Percentiles rank a stretch among this genome's conserved stretches.
phyloP scores from a whole-genome alignment of 2,888 invertebrate species.

The Desoria tigrina region DNA sequence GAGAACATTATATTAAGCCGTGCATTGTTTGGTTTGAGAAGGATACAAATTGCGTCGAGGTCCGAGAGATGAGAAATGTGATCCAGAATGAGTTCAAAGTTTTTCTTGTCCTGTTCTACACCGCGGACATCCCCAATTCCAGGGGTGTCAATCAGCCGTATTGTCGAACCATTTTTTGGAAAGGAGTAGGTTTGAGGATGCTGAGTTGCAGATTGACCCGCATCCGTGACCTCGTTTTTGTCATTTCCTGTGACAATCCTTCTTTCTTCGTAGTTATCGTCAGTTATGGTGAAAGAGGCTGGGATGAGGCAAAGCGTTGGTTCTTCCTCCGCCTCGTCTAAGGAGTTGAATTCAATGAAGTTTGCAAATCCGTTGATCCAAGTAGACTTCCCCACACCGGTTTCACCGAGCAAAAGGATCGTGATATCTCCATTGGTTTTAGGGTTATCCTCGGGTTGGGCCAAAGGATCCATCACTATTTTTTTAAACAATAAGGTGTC shows the following conservation, averaged over 20 bases:
- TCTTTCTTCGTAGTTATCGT: slow-evolving; percentile 23
- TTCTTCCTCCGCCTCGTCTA: slow-evolving; percentile 26
- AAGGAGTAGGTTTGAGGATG: slow-evolving; percentile 25
- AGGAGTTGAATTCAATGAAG: slow-evolving; percentile 23
- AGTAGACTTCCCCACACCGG: slow-evolving; percentile 48
- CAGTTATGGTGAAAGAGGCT: slow-evolving; percentile 25
- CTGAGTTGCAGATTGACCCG: slow-evolving; percentile 29
- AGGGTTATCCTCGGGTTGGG: no score
- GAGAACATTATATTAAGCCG: no score
- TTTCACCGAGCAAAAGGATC: slow-evolving; percentile 45
- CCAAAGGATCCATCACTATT: no score
- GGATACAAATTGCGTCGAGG: no score
- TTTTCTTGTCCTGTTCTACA: no score
- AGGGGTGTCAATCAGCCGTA: slow-evolving; percentile 42
- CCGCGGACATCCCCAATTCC: slow-evolving; percentile 36
- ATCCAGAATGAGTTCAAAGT: no score
- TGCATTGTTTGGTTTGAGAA: no score
- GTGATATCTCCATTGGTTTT: slow-evolving; percentile 19
- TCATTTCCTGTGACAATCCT: slow-evolving; percentile 20
- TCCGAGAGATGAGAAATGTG: no score
- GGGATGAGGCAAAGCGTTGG: slow-evolving; percentile 26
- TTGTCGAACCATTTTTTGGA: not conserved
- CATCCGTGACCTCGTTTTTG: slow-evolving; percentile 20
- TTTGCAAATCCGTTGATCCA: slow-evolving; percentile 47
- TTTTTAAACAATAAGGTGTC: no score